A percentile compares a stretch with the other conserved stretches of the same genome.
Evolutionary conservation across 2,113 vertebrate species (phyloP).

Genomic region (Verasper variegatus): DNA sequence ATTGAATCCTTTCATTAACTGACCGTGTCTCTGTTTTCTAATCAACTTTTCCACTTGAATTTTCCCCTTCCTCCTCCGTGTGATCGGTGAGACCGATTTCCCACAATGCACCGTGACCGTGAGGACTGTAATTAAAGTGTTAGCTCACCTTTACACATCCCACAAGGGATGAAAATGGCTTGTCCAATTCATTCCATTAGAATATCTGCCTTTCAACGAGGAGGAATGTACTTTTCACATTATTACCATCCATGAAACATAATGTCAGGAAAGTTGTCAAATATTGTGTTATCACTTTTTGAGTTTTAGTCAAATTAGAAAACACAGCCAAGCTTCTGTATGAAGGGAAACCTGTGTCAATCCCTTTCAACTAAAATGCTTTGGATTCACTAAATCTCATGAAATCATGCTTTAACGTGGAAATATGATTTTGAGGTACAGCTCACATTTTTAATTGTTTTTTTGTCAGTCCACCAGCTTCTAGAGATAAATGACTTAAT

Average conservation of each 20-base stretch:
- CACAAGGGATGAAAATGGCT: slow-evolving; percentile 37
- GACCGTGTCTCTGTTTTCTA: not conserved
- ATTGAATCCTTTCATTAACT: not conserved
- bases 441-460: too few species aligned
- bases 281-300: not conserved
- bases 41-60: slow-evolving; percentile 10
- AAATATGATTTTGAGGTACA: too few species aligned
- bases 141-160: slow-evolving; percentile 49
- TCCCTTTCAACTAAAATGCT: too few species aligned
- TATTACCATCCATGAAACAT: slow-evolving; percentile 41
- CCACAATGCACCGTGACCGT: not conserved
- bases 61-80: not conserved
- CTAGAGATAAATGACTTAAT: too few species aligned
- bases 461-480: too few species aligned
- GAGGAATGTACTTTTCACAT: slow-evolving; percentile 47
- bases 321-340: too few species aligned
- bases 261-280: not conserved
- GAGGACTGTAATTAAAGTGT: slow-evolving; percentile 50
- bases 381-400: too few species aligned
- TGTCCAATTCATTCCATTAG: slow-evolving; percentile 38
- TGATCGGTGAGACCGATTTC: not conserved
- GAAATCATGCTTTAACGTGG: too few species aligned
- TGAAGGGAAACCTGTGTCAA: too few species aligned
- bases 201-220: slow-evolving; percentile 28
- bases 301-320: too few species aligned